phyloP scores from a whole-genome alignment of 1,140 invertebrate genomes.

The Varroa destructor region DNA sequence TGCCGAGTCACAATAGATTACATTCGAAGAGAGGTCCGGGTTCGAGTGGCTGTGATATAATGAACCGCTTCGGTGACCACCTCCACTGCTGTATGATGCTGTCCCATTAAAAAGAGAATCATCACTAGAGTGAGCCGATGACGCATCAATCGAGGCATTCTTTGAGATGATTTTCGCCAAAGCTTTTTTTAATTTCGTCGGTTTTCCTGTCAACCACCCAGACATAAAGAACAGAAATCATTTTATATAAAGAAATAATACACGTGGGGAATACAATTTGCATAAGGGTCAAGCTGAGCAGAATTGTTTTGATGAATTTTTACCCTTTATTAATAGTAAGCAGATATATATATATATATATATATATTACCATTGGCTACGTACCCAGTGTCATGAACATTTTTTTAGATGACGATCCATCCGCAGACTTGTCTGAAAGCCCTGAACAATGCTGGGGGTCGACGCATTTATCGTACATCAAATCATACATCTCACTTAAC shows the following conservation, averaged over 20 bases:
- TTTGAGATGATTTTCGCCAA: slow-evolving; percentile 64
- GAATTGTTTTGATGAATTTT: no score
- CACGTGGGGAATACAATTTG: no score
- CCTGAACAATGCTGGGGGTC: slow-evolving; percentile 15
- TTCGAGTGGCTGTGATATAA: slow-evolving; percentile 66
- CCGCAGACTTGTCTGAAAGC: slow-evolving; percentile 32
- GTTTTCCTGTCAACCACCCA: slow-evolving; percentile 33
- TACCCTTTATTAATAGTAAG: no score
- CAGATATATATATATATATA: no score
- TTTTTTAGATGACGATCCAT: slow-evolving; percentile 53
- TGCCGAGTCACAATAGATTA: slow-evolving; percentile 32
- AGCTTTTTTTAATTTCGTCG: slow-evolving; percentile 63
- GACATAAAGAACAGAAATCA: no score
- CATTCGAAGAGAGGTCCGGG: slow-evolving; percentile 53
- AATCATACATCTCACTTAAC: slow-evolving; percentile 29
- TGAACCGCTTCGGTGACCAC: slow-evolving; percentile 36
- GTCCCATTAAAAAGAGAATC: slow-evolving; percentile 29
- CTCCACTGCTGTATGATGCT: neutral
- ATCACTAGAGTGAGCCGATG: slow-evolving; percentile 36
- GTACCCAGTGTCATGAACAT: slow-evolving; percentile 64
- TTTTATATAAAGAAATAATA: no score
- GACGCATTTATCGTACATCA: slow-evolving; percentile 27
- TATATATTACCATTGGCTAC: neutral
- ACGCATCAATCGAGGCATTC: slow-evolving; percentile 34
- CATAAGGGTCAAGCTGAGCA: no score